Percentiles rank a stretch among this genome's conserved stretches.
Evolutionary conservation across 2,113 vertebrate species (phyloP).

Genomic region (Vicugna pacos): DNA sequence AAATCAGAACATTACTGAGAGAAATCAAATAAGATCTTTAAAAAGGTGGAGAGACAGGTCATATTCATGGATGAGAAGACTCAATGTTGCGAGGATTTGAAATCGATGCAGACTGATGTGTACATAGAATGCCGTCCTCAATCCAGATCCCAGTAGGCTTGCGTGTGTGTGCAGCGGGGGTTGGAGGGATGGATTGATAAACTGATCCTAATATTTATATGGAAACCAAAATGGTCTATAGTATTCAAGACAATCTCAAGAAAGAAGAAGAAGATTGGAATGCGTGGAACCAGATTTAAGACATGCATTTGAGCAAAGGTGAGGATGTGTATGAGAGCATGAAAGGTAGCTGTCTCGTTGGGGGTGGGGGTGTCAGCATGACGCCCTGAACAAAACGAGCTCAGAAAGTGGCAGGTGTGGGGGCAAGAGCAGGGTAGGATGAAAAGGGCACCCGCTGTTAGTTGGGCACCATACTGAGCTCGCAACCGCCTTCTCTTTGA

Average conservation of each 20-base stretch:
- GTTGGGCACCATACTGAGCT: accelerated
- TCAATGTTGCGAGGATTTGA: not conserved
- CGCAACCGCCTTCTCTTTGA: not conserved
- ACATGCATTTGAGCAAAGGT: not conserved
- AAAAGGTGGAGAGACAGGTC: accelerated
- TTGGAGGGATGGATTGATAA: not conserved
- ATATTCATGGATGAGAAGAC: not conserved
- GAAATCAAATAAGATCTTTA: not conserved
- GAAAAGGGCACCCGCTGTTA: not conserved
- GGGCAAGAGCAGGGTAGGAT: not conserved
- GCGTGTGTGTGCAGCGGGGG: too few species aligned
- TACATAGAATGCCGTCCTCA: accelerated
- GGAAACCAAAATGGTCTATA: not conserved
- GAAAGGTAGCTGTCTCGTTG: accelerated
- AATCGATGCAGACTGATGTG: not conserved
- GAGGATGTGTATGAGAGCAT: accelerated
- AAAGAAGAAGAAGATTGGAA: not conserved
- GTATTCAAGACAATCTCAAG: not conserved
- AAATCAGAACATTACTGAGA: not conserved
- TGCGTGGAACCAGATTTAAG: not conserved
- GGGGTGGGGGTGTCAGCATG: accelerated
- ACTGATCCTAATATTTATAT: not conserved
- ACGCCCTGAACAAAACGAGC: accelerated
- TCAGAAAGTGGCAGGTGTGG: not conserved
- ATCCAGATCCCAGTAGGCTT: not conserved